phyloP scores from a whole-genome alignment of 2,888 invertebrate species.

The Phortica okadai region DNA sequence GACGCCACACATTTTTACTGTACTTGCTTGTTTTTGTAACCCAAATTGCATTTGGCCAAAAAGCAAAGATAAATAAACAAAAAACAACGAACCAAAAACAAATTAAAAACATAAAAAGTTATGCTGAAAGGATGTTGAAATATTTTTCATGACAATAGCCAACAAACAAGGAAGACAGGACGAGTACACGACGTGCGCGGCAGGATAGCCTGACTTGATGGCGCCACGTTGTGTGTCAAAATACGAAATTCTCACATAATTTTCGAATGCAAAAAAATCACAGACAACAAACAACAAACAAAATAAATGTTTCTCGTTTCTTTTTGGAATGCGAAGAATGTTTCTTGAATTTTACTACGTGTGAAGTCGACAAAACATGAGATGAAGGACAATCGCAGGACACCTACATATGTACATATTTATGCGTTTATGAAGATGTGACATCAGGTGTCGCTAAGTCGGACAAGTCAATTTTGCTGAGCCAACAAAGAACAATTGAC shows the following conservation, averaged over 20 bases:
- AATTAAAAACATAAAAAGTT: not conserved
- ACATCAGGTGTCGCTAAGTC: not conserved
- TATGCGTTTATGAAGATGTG: constrained; percentile 19
- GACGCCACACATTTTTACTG: constrained; percentile 3
- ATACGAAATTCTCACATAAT: constrained; percentile 25
- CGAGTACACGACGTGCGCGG: constrained; percentile 45
- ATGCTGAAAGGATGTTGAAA: constrained; percentile 15
- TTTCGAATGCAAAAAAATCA: not conserved
- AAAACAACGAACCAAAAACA: too few species aligned
- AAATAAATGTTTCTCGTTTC: not conserved
- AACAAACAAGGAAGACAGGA: constrained; percentile 53
- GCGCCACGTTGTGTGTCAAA: constrained; percentile 63
- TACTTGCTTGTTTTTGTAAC: not conserved
- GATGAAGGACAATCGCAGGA: not conserved
- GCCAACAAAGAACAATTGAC: not conserved
- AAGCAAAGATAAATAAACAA: not conserved
- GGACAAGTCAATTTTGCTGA: constrained; percentile 18
- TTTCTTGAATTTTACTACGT: not conserved
- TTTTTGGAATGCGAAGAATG: not conserved
- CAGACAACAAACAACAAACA: not conserved
- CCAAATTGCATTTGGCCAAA: not conserved
- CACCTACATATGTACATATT: not conserved
- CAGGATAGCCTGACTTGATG: constrained; percentile 54
- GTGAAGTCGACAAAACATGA: not conserved
- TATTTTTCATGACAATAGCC: constrained; percentile 48